phyloP scores from a whole-genome alignment of 2,797 vertebrate species.

The Eleutherodactylus coqui region DNA sequence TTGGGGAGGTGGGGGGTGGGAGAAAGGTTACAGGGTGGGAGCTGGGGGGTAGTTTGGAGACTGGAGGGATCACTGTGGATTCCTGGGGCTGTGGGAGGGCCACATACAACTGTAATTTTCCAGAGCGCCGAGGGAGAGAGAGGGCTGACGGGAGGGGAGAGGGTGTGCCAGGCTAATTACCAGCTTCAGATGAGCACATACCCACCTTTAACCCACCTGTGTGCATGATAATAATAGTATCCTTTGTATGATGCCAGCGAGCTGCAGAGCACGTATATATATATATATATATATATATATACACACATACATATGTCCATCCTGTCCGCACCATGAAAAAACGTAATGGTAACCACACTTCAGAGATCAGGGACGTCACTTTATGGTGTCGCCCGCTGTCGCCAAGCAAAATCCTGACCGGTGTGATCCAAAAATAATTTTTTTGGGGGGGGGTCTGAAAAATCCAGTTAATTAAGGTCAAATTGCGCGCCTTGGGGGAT shows the following conservation, averaged over 20 bases:
- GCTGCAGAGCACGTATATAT: not conserved
- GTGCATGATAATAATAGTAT: slow-evolving; percentile 13
- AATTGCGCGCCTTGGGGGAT: too few species aligned
- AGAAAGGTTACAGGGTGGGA: slow-evolving; percentile 50
- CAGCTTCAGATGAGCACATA: not conserved
- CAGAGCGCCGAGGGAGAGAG: slow-evolving; percentile 29
- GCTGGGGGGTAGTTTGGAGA: slow-evolving; percentile 47
- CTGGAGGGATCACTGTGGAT: slow-evolving; percentile 53
- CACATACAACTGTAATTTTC: slow-evolving; percentile 50
- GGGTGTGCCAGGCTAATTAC: slow-evolving; percentile 38
- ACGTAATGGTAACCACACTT: not conserved
- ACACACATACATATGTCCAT: not conserved
- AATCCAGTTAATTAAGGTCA: too few species aligned
- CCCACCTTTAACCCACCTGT: slow-evolving; percentile 47
- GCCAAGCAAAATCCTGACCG: not conserved
- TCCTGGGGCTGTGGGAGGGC: slow-evolving; percentile 57
- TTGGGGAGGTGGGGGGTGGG: slow-evolving; percentile 43
- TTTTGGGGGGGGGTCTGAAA: not conserved
- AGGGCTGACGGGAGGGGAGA: slow-evolving; percentile 13
- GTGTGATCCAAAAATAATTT: not conserved
- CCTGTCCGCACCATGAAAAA: too few species aligned
- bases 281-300: not conserved
- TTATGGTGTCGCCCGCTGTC: not conserved
- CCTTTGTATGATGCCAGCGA: not conserved
- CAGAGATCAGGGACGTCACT: not conserved